A percentile compares a stretch with the other conserved stretches of the same genome.
Evolutionary conservation across 2,113 vertebrate species (phyloP).

Genomic region (Ahaetulla prasina): DNA sequence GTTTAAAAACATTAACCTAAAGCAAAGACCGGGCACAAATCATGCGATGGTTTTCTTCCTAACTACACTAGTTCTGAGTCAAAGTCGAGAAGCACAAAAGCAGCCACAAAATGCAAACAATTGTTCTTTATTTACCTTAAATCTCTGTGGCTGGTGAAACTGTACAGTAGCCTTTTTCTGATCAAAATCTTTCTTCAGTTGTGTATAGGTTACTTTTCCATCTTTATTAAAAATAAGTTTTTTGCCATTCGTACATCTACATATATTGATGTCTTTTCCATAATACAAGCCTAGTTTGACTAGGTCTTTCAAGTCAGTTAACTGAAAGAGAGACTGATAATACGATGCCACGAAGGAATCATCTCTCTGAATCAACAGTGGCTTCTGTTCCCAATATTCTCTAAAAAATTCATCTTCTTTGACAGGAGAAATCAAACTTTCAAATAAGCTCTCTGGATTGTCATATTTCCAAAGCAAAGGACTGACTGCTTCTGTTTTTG

Average conservation of each 20-base stretch:
- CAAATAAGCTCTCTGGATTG: constrained; percentile 74
- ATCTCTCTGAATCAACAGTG: constrained; percentile 76
- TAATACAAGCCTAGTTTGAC: constrained; percentile 72
- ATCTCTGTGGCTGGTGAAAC: constrained; percentile 92
- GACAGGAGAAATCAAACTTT: constrained; percentile 82
- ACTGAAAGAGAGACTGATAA: constrained; percentile 79
- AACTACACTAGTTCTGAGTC: not conserved
- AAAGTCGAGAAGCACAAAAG: not conserved
- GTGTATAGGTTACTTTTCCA: constrained; percentile 73
- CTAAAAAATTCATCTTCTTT: constrained; percentile 76
- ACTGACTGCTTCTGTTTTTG: constrained; percentile 45
- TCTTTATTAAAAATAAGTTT: constrained; percentile 83
- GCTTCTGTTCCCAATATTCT: constrained; percentile 88
- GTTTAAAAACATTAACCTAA: not conserved
- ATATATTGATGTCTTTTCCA: constrained; percentile 78
- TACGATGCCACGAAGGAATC: constrained; percentile 67
- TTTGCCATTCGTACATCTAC: constrained; percentile 76
- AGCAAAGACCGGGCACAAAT: not conserved
- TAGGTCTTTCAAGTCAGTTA: constrained; percentile 75
- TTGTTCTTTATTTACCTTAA: constrained; percentile 73
- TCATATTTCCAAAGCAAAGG: constrained; percentile 62
- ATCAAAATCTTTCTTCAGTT: constrained; percentile 78
- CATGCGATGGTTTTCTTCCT: not conserved
- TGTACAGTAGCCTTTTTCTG: constrained; percentile 86
- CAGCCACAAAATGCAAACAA: not conserved